A percentile compares a stretch with the other conserved stretches of the same genome.
Evolutionary conservation across 2,113 vertebrate genomes (phyloP).

Genomic region (Pedionomus torquatus): DNA sequence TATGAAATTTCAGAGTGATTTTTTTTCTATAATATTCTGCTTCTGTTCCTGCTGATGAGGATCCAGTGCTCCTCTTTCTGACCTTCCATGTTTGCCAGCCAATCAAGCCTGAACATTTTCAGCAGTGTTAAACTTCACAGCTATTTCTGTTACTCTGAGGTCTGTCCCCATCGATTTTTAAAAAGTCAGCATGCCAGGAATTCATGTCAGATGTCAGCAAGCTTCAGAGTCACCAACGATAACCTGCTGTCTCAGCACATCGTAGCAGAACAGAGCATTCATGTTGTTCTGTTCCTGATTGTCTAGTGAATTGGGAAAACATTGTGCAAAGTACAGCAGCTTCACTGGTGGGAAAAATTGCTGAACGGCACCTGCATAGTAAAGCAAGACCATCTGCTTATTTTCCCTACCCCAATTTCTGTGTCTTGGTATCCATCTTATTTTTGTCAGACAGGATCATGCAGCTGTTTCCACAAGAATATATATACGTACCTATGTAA

Average conservation of each 20-base stretch:
- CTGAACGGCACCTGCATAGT: conserved; percentile 68
- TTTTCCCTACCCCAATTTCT: not conserved
- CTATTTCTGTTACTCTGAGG: conserved; percentile 72
- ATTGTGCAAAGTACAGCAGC: conserved; percentile 65
- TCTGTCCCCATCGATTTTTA: conserved; percentile 73
- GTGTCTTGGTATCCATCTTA: not conserved
- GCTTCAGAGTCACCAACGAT: conserved; percentile 63
- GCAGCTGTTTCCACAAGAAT: not conserved
- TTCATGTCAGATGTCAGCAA: conserved; percentile 77
- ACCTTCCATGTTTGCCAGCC: conserved; percentile 67
- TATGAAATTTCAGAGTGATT: conserved; percentile 61
- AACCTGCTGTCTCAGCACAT: conserved; percentile 77
- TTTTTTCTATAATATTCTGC: conserved; percentile 66
- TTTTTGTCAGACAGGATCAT: not conserved
- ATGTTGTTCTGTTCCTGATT: conserved; percentile 67
- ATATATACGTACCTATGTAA: not conserved
- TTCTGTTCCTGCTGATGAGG: conserved; percentile 68
- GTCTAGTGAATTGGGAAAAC: conserved; percentile 77
- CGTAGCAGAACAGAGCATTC: conserved; percentile 31
- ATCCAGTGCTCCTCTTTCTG: conserved; percentile 65
- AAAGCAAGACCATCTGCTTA: conserved; percentile 72
- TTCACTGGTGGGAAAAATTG: conserved; percentile 66
- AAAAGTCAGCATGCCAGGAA: conserved; percentile 73
- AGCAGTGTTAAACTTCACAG: conserved; percentile 72
- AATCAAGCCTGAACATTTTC: conserved; percentile 64